Conservation (phyloP, 2,113 vertebrate species). For the Herpetotheres cachinnans region DNA sequence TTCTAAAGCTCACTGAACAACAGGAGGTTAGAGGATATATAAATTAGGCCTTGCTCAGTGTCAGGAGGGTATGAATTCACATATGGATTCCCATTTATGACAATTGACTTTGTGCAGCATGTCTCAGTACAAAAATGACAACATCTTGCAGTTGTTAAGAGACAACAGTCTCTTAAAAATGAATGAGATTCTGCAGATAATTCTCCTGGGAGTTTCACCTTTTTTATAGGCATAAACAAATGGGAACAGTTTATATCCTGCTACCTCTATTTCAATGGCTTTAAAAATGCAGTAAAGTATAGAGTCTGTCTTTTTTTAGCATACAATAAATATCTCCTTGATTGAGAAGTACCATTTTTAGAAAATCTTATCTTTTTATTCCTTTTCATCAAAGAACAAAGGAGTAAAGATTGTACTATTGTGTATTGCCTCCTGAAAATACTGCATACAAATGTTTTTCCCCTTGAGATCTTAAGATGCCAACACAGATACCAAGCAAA, state of each 20-base stretch:
- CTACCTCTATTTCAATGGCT: not conserved
- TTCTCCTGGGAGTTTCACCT: not conserved
- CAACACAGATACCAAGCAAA: not conserved
- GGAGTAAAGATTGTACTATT: not conserved
- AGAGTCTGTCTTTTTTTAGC: not conserved
- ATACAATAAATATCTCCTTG: not conserved
- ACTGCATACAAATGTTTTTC: not conserved
- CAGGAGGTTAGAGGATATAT: not conserved
- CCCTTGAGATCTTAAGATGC: not conserved
- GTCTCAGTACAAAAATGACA: not conserved
- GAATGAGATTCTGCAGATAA: not conserved
- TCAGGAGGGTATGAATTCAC: not conserved
- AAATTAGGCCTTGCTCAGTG: not conserved
- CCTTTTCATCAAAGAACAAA: not conserved
- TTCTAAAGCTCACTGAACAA: not conserved
- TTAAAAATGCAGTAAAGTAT: not conserved
- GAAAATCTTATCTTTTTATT: not conserved
- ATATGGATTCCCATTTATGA: not conserved
- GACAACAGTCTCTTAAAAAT: not conserved
- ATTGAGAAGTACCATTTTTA: not conserved
- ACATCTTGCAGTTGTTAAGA: slow-evolving; percentile 3
- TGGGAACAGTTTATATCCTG: not conserved
- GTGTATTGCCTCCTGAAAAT: not conserved
- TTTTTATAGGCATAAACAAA: not conserved
- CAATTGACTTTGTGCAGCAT: not conserved